These are phyloP conservation scores for Sipha maydis DNA, from an alignment of 2,888 invertebrate genomes.

Conservation along the genomic window DNA sequence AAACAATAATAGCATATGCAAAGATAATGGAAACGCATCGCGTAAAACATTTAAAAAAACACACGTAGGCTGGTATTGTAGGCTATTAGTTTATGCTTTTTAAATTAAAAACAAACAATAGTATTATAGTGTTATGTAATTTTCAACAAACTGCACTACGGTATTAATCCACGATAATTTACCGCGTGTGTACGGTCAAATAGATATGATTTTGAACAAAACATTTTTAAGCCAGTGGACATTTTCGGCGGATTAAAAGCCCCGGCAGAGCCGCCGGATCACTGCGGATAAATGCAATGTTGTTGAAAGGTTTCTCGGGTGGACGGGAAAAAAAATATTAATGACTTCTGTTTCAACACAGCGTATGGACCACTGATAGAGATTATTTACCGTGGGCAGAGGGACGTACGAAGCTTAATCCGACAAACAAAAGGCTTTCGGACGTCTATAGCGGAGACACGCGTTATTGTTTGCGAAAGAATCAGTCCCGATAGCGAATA, in stretches of 20 bases:
- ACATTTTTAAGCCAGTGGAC: slow-evolving; percentile 40
- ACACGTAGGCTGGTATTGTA: neutral
- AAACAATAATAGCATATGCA: neutral
- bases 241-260: slow-evolving; percentile 55
- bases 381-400: slow-evolving; percentile 32
- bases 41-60: slow-evolving; percentile 11
- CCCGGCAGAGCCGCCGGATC: neutral
- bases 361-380: neutral
- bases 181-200: neutral
- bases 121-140: neutral
- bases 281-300: neutral
- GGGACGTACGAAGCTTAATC: slow-evolving; percentile 24
- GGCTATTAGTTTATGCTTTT: slow-evolving; percentile 30
- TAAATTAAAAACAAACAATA: neutral
- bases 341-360: slow-evolving; percentile 28
- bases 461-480: slow-evolving; percentile 3
- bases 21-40: neutral
- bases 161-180: slow-evolving; percentile 38
- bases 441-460: neutral
- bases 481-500: neutral
- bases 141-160: neutral
- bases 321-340: slow-evolving; percentile 49
- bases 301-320: slow-evolving; percentile 44
- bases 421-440: slow-evolving; percentile 33
- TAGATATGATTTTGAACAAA: slow-evolving; percentile 32